Base-by-base conservation (phyloP, 2,797 vertebrate genomes). In the Rhodeus uyekii region DNA sequence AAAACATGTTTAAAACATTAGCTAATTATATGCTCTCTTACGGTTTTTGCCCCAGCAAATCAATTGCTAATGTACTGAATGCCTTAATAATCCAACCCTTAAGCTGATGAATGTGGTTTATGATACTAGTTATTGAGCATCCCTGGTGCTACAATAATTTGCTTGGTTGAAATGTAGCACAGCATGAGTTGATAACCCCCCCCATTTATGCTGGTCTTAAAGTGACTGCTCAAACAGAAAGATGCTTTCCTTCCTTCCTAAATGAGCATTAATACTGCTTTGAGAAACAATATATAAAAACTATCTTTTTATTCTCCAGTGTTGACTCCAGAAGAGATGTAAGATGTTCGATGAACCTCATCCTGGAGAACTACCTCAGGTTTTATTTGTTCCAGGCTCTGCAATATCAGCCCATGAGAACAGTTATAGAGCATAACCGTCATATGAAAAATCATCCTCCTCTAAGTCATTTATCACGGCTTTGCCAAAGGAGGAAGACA, bases 401-500 rank as follows among this genome's bases (percentile, higher is more conserved):
- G 67, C 64, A 14, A 48, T 29, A 72, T 78, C 48, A 60, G 22
- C 69, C 81, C 65, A 74, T 38, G 48, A 83, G 64, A 74, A 78
- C 69, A 48, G 46, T 83, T 67, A 69, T 73, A 64, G 82, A 79
- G 73, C 78, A 27, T 76, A 81, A 86, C 67, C 65, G 65, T 65
- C 22, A 76, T 68, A 65, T 76, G 83, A 88, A 79, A 44, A 78
- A 78, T 85, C 73, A 22, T 69, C 53, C 16, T 74, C 81, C 44
- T 46, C 67, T 36, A 75, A 81, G 85, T 78, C 79, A 65, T 87
- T 85, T 83, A 85, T 82, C 87, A 82, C 60, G 65, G 69, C 44
- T 84, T 78, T 79, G 75, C 83, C 77, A 81, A 60, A 80, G 61
- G 29, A 76, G 72, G 61, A 81, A 53, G 82, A 79, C 85, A 81